Conservation (phyloP, 1,140 invertebrate species). For the Drosophila gunungcola region DNA sequence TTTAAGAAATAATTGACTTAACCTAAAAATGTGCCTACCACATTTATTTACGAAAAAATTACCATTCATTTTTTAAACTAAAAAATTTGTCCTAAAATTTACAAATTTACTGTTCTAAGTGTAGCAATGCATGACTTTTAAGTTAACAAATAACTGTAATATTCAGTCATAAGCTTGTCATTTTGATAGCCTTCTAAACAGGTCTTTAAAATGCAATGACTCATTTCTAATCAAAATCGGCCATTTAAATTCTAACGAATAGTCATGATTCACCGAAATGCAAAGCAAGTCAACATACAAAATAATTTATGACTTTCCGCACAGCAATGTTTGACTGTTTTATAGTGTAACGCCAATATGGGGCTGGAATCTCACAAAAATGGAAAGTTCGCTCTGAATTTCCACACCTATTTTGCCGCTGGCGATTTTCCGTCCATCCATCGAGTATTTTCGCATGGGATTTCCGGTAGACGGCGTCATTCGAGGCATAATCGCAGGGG, state of each 20-base stretch:
- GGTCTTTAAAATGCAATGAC: slow-evolving; percentile 5
- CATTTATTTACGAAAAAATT: too few species aligned
- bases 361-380: not conserved
- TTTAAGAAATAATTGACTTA: too few species aligned
- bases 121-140: too few species aligned
- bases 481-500: slow-evolving; percentile 31
- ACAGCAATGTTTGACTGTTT: slow-evolving; percentile 8
- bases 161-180: too few species aligned
- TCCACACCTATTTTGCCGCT: slow-evolving; percentile 45
- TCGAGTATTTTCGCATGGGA: slow-evolving; percentile 10
- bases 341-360: slow-evolving; percentile 15
- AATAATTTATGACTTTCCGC: slow-evolving; percentile 14
- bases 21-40: too few species aligned
- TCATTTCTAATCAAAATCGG: slow-evolving; percentile 2
- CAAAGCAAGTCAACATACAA: slow-evolving; percentile 12
- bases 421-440: slow-evolving; percentile 33
- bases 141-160: too few species aligned
- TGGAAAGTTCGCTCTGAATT: not conserved
- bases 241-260: not conserved
- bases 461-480: slow-evolving; percentile 22
- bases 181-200: not conserved
- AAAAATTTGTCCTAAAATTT: too few species aligned
- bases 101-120: too few species aligned
- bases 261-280: slow-evolving; percentile 31
- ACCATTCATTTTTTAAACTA: too few species aligned